phyloP scores from a whole-genome alignment of 2,888 invertebrate genomes.

The Thereva unica region DNA sequence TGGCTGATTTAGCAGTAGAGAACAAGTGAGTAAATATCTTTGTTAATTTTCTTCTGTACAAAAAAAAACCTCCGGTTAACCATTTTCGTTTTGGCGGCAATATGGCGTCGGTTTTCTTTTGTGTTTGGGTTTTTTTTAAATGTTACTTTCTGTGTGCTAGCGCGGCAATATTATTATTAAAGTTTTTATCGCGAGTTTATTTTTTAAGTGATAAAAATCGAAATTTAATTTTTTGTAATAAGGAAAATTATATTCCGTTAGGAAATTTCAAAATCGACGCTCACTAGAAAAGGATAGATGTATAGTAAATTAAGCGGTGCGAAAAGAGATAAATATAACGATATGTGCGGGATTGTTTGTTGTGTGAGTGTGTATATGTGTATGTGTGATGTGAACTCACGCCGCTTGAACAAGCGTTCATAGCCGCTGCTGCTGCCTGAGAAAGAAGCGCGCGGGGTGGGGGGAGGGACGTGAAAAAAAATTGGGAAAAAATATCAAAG shows the following conservation, averaged over 20 bases:
- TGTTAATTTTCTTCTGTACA: constrained; percentile 17
- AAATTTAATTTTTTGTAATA: background rate
- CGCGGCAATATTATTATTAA: too few relatives aligned
- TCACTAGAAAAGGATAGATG: constrained; percentile 39
- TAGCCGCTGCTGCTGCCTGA: too few relatives aligned
- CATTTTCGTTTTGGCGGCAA: constrained; percentile 46
- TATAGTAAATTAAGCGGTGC: constrained; percentile 5
- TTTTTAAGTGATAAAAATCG: background rate
- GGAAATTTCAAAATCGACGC: constrained; percentile 44
- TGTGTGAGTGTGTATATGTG: constrained; percentile 27
- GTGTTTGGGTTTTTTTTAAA: background rate
- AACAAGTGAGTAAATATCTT: constrained; percentile 55
- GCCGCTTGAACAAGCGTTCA: constrained; percentile 1
- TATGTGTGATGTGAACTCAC: background rate
- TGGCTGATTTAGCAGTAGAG: constrained; percentile 59
- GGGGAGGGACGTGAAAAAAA: too few relatives aligned
- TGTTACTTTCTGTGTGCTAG: too few relatives aligned
- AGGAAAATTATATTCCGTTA: constrained; percentile 22
- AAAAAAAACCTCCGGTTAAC: constrained; percentile 26
- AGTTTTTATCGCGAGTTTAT: background rate
- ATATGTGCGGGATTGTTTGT: constrained; percentile 21
- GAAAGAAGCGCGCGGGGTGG: too few relatives aligned
- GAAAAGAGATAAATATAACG: constrained; percentile 3
- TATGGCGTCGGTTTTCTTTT: constrained; percentile 46
- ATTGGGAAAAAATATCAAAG: too few relatives aligned